phyloP scores from a whole-genome alignment of 2,888 invertebrate species.

The Diarsia mendica region DNA sequence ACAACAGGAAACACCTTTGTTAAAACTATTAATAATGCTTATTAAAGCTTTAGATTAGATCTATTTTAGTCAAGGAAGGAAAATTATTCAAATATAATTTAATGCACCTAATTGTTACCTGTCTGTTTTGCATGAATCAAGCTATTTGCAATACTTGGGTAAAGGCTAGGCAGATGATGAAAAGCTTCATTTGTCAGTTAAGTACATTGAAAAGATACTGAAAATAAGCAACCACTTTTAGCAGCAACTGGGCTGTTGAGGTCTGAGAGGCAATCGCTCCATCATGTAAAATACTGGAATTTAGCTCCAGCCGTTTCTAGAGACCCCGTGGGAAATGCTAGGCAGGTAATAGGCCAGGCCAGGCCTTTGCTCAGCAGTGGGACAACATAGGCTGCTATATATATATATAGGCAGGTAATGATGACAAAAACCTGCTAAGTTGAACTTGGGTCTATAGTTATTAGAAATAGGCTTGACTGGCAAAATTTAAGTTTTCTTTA shows the following conservation, averaged over 20 bases:
- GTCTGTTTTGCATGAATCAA: background rate
- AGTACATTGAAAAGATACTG: background rate
- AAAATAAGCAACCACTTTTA: background rate
- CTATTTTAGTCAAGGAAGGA: constrained; percentile 11
- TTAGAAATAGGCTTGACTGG: background rate
- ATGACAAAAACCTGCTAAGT: background rate
- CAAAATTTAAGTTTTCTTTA: background rate
- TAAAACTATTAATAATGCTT: constrained; percentile 1
- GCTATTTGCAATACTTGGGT: background rate
- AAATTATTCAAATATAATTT: background rate
- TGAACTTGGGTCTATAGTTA: background rate
- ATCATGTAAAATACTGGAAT: background rate
- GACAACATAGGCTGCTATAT: too few relatives aligned
- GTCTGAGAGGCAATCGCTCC: background rate
- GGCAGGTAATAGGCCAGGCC: too few relatives aligned
- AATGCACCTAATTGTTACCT: background rate
- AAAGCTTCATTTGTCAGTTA: background rate
- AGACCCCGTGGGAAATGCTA: too few relatives aligned
- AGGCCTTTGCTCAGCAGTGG: too few relatives aligned
- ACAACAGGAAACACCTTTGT: background rate
- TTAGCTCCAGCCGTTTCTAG: too few relatives aligned
- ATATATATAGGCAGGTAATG: too few relatives aligned
- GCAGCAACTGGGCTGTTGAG: background rate
- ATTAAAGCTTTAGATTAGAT: background rate
- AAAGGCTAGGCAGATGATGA: too few relatives aligned